phyloP scores from a whole-genome alignment of 2,113 vertebrate genomes.

The Thamnophis sirtalis region DNA sequence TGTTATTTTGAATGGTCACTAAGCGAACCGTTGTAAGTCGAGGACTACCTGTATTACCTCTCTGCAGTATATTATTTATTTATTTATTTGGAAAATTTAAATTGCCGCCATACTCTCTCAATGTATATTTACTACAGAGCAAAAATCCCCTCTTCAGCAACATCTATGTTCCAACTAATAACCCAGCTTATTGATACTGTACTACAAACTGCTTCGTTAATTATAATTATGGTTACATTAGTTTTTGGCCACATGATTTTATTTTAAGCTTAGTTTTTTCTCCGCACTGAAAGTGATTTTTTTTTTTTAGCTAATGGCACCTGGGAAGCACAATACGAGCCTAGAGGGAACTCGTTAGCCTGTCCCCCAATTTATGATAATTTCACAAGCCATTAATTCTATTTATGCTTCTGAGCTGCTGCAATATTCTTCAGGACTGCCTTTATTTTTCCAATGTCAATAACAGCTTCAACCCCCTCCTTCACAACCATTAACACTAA shows the following conservation, averaged over 20 bases:
- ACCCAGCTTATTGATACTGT: not conserved
- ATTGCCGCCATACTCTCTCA: not conserved
- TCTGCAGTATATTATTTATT: slow-evolving; percentile 28
- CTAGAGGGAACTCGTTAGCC: slow-evolving; percentile 61
- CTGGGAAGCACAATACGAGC: slow-evolving; percentile 31
- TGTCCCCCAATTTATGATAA: slow-evolving; percentile 52
- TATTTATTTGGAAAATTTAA: not conserved
- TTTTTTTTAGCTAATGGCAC: slow-evolving; percentile 44
- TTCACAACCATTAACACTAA: not conserved
- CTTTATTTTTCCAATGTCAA: slow-evolving; percentile 54
- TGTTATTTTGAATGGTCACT: too few relatives aligned
- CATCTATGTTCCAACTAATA: slow-evolving; percentile 18
- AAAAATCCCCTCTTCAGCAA: not conserved
- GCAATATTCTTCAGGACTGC: slow-evolving; percentile 19
- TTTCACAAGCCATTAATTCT: slow-evolving; percentile 62
- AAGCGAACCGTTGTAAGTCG: too few relatives aligned
- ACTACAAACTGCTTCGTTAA: slow-evolving; percentile 44
- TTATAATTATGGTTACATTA: slow-evolving; percentile 56
- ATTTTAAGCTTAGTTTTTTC: slow-evolving; percentile 40
- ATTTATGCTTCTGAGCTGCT: slow-evolving; percentile 46
- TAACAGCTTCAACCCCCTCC: slow-evolving; percentile 8
- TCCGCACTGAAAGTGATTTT: slow-evolving; percentile 41
- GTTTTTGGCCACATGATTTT: slow-evolving; percentile 48
- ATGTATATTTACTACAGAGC: slow-evolving; percentile 34
- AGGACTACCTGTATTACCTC: not conserved